A percentile compares a stretch with the other conserved stretches of the same genome.
phyloP scores from a whole-genome alignment of 2,888 invertebrate species.

The Ennomos quercinarius region DNA sequence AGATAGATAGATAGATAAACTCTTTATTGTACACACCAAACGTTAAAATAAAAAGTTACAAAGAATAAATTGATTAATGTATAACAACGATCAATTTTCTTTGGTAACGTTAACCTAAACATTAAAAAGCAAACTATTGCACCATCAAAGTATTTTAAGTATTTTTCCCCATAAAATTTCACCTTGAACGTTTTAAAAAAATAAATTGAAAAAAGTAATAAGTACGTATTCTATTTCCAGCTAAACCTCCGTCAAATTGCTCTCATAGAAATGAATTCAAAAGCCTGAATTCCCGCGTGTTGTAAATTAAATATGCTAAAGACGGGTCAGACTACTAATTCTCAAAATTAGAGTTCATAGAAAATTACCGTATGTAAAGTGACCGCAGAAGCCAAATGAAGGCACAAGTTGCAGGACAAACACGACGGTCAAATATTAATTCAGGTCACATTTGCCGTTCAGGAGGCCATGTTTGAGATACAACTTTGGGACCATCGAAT shows the following conservation, averaged over 20 bases:
- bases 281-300: conserved; percentile 45
- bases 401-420: conserved; percentile 66
- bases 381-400: conserved; percentile 65
- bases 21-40: no score
- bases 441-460: conserved; percentile 79
- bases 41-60: no score
- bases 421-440: conserved; percentile 78
- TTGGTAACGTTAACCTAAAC: no score
- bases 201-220: neutral
- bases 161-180: no score
- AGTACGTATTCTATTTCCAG: conserved; percentile 3
- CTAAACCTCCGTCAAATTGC: conserved; percentile 19
- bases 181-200: no score
- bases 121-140: no score
- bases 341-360: conserved; percentile 67
- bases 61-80: no score
- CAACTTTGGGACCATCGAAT: conserved; percentile 79
- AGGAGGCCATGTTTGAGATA: conserved; percentile 77
- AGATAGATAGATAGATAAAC: no score
- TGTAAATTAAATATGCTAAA: conserved; percentile 60
- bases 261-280: conserved; percentile 46
- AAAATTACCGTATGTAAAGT: conserved; percentile 65
- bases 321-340: conserved; percentile 62
- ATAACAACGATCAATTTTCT: no score
- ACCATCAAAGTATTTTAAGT: no score